These are phyloP conservation scores for Pleuronectes platessa DNA, from an alignment of 2,113 vertebrate genomes.

Conservation along the genomic window DNA sequence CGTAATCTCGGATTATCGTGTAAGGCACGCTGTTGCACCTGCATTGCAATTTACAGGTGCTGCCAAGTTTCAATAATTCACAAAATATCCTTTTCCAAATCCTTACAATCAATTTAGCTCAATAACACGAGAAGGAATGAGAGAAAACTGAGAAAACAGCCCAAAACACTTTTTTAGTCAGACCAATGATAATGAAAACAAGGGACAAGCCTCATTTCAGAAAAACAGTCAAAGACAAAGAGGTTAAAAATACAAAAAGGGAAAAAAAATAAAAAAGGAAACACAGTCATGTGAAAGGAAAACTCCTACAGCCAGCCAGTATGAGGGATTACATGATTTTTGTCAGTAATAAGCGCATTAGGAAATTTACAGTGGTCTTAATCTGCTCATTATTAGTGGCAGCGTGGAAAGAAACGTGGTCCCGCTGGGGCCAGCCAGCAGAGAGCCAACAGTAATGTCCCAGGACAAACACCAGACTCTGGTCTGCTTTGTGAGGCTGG, in stretches of 20 bases:
- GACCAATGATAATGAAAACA: neutral
- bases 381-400: constrained; percentile 79
- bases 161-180: neutral
- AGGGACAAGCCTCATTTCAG: neutral
- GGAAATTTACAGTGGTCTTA: constrained; percentile 70
- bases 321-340: constrained; percentile 62
- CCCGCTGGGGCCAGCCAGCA: constrained; percentile 58
- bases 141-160: neutral
- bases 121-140: neutral
- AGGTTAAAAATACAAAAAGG: constrained; percentile 21
- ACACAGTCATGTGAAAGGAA: constrained; percentile 64
- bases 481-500: constrained; percentile 34
- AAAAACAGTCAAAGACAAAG: constrained; percentile 24
- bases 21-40: neutral
- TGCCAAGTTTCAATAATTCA: constrained; percentile 11
- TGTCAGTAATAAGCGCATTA: constrained; percentile 74
- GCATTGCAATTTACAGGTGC: neutral
- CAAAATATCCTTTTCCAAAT: constrained; percentile 27
- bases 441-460: constrained; percentile 41
- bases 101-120: neutral
- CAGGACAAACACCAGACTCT: constrained; percentile 42
- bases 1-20: constrained; percentile 2
- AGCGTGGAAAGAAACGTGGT: constrained; percentile 65
- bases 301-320: constrained; percentile 37
- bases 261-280: constrained; percentile 26